Evolutionary conservation across 2,113 vertebrate genomes (phyloP).

Genomic region (Struthidea cinerea): DNA sequence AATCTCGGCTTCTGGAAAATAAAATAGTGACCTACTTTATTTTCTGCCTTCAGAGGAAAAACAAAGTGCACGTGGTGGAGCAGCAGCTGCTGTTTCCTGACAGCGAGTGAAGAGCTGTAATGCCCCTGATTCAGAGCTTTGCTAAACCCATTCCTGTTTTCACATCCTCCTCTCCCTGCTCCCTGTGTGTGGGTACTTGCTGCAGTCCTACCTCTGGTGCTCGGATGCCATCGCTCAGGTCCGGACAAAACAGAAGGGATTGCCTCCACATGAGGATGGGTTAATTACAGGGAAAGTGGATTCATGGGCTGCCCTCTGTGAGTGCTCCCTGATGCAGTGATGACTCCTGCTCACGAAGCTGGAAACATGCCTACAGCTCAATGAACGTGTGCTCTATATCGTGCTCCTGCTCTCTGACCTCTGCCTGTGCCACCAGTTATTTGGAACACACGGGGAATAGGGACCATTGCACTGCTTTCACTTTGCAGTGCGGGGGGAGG

Average conservation of each 20-base stretch:
- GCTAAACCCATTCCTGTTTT: not conserved
- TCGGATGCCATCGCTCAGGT: not conserved
- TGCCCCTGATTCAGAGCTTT: not conserved
- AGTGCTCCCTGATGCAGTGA: not conserved
- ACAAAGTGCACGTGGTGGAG: not conserved
- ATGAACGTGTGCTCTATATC: not conserved
- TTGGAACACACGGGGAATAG: not conserved
- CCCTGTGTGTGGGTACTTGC: accelerated
- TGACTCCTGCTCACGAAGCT: not conserved
- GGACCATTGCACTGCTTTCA: not conserved
- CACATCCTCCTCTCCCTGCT: not conserved
- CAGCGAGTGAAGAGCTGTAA: not conserved
- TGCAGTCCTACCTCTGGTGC: not conserved
- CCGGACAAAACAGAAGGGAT: not conserved
- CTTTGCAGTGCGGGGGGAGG: not conserved
- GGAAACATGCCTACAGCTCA: not conserved
- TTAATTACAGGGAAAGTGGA: not conserved
- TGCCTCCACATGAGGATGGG: too few relatives aligned
- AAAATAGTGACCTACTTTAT: slow-evolving; percentile 58
- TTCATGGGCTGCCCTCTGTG: not conserved
- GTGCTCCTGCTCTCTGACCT: not conserved
- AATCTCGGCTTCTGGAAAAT: slow-evolving; percentile 50
- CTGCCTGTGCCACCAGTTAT: not conserved
- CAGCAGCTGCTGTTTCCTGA: slow-evolving; percentile 15
- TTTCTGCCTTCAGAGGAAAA: slow-evolving; percentile 18